These are phyloP conservation scores for Oreortyx pictus DNA, from an alignment of 2,797 vertebrate species.

Conservation along the genomic window DNA sequence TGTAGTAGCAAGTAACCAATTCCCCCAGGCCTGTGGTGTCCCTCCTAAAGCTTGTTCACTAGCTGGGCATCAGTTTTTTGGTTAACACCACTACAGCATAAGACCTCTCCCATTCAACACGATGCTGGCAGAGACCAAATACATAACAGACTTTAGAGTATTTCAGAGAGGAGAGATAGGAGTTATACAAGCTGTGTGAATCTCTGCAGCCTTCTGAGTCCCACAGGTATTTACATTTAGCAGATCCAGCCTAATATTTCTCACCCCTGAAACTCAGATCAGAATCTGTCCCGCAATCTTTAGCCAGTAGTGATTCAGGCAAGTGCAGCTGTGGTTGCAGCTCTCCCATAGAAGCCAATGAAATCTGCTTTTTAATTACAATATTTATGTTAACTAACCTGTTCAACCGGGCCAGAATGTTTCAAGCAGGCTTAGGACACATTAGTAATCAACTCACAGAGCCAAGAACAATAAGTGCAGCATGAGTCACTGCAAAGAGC, in stretches of 20 bases:
- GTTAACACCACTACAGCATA: neutral
- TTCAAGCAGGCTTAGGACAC: conserved; percentile 21
- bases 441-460: conserved; percentile 28
- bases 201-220: neutral
- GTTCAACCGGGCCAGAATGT: neutral
- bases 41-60: neutral
- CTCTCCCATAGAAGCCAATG: neutral
- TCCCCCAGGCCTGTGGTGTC: neutral
- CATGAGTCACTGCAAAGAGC: conserved; percentile 45
- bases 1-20: neutral
- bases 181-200: neutral
- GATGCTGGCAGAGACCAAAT: neutral
- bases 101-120: neutral
- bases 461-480: conserved; percentile 25
- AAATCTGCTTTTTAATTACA: conserved; percentile 56
- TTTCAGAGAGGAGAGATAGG: neutral
- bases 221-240: neutral
- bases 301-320: conserved; percentile 3
- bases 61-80: neutral
- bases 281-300: conserved; percentile 12
- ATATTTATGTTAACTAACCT: conserved; percentile 35
- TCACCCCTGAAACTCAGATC: conserved; percentile 50
- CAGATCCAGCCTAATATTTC: neutral
- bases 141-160: neutral
- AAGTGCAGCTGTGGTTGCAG: conserved; percentile 8